Evolutionary conservation across 2,113 vertebrate genomes (phyloP).

Genomic region (Spizaetus ornatus): DNA sequence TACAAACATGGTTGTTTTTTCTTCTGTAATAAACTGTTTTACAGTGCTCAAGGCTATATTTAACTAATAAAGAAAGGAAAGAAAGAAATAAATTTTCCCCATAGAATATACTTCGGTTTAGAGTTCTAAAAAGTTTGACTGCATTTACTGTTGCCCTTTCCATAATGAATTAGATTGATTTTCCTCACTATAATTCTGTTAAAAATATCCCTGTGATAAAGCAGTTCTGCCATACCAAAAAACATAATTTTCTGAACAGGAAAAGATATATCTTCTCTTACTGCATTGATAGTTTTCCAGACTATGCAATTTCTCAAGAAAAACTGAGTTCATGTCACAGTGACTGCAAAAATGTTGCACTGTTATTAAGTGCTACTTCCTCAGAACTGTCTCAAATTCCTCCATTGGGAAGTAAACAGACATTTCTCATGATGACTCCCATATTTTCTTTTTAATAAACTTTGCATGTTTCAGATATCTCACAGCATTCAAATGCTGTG

Average conservation of each 20-base stretch:
- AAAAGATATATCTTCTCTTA: background rate
- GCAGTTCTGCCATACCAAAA: background rate
- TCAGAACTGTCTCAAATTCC: background rate
- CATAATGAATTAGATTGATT: background rate
- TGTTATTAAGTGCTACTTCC: slow-evolving; percentile 38
- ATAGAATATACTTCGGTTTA: background rate
- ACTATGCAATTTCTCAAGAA: background rate
- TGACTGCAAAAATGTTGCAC: slow-evolving; percentile 2
- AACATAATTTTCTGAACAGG: background rate
- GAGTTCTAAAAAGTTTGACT: background rate
- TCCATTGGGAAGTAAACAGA: slow-evolving; percentile 2
- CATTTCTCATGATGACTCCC: background rate
- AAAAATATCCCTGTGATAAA: background rate
- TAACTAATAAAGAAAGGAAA: background rate
- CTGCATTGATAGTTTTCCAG: background rate
- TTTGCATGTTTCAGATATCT: background rate
- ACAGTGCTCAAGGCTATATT: background rate
- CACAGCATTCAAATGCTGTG: background rate
- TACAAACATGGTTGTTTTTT: background rate
- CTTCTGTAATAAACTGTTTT: background rate
- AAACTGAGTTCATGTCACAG: background rate
- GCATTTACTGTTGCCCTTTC: background rate
- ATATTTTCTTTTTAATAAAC: background rate
- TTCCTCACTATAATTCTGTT: background rate
- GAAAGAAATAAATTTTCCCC: background rate